A percentile compares a stretch with the other conserved stretches of the same genome.
Evolutionary conservation across 2,888 invertebrate species (phyloP).

Genomic region (Cryptus armator): DNA sequence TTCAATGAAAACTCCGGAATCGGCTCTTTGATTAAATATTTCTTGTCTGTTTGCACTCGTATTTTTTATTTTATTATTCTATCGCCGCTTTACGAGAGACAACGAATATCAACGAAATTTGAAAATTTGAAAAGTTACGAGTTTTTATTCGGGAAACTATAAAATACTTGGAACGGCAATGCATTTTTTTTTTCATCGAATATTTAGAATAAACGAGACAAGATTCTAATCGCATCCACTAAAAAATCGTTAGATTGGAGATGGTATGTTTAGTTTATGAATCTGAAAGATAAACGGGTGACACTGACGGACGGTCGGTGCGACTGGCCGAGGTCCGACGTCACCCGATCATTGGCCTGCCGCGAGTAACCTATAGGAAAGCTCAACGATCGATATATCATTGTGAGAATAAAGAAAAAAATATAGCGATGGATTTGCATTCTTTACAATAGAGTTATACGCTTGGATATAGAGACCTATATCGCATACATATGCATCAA

Average conservation of each 20-base stretch:
- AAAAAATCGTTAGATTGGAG: constrained; percentile 11
- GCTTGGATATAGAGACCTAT: constrained; percentile 1
- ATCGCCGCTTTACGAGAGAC: not conserved
- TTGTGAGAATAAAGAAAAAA: constrained; percentile 35
- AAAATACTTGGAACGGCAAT: no score
- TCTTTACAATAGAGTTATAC: constrained; percentile 52
- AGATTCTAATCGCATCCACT: not conserved
- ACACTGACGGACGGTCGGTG: constrained; percentile 5
- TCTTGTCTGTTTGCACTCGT: constrained; percentile 43
- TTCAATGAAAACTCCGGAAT: constrained; percentile 36
- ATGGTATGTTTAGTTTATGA: constrained; percentile 15
- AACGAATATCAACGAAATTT: not conserved
- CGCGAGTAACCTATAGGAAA: constrained; percentile 27
- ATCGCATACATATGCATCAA: constrained; percentile 23
- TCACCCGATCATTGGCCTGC: constrained; percentile 15
- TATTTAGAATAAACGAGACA: not conserved
- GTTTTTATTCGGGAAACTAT: no score
- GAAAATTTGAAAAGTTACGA: no score
- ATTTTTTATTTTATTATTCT: constrained; percentile 34
- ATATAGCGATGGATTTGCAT: constrained; percentile 38
- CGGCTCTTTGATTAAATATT: constrained; percentile 58
- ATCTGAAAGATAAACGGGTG: constrained; percentile 35
- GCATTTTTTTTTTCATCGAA: not conserved
- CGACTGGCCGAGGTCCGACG: constrained; percentile 1
- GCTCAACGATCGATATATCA: constrained; percentile 42